These are phyloP conservation scores for Odiellus spinosus DNA, from an alignment of 2,888 invertebrate genomes.

Conservation along the genomic window DNA sequence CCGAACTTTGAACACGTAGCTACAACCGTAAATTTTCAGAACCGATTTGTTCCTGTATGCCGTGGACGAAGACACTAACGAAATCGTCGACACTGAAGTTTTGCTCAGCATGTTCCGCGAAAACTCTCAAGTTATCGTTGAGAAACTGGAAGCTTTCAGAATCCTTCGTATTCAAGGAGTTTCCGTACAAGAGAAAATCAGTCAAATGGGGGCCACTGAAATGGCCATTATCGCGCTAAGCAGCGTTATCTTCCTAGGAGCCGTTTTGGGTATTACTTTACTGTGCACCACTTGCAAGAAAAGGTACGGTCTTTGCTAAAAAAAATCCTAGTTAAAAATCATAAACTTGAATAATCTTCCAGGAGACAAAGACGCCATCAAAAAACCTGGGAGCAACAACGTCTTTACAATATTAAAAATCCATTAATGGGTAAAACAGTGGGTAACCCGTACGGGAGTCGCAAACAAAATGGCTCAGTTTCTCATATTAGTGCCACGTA, in stretches of 20 bases:
- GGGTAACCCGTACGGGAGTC: conserved; percentile 19
- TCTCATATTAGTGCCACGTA: conserved; percentile 10
- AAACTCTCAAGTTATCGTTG: conserved; percentile 20
- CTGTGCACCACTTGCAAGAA: conserved; percentile 22
- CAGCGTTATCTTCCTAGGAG: conserved; percentile 62
- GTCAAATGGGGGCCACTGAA: conserved; percentile 49
- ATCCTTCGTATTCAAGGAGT: conserved; percentile 21
- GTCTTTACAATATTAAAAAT: conserved; percentile 21
- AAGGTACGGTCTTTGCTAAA: conserved; percentile 10
- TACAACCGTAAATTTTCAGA: conserved; percentile 35
- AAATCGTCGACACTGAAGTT: conserved; percentile 57
- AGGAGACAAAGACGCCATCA: conserved; percentile 20
- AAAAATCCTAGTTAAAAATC: neutral
- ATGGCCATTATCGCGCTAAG: conserved; percentile 63
- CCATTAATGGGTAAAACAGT: conserved; percentile 20
- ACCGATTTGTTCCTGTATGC: conserved; percentile 74
- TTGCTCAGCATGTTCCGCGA: conserved; percentile 21
- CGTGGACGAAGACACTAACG: conserved; percentile 61
- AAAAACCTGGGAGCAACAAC: conserved; percentile 21
- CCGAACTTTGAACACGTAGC: neutral
- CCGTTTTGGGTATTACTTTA: conserved; percentile 50
- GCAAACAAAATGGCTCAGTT: conserved; percentile 18
- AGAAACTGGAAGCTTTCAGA: conserved; percentile 19
- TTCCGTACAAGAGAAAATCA: conserved; percentile 23
- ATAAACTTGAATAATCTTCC: neutral